These are phyloP conservation scores for Cotesia vestalis DNA, from an alignment of 1,140 invertebrate genomes.

Conservation along the genomic window DNA sequence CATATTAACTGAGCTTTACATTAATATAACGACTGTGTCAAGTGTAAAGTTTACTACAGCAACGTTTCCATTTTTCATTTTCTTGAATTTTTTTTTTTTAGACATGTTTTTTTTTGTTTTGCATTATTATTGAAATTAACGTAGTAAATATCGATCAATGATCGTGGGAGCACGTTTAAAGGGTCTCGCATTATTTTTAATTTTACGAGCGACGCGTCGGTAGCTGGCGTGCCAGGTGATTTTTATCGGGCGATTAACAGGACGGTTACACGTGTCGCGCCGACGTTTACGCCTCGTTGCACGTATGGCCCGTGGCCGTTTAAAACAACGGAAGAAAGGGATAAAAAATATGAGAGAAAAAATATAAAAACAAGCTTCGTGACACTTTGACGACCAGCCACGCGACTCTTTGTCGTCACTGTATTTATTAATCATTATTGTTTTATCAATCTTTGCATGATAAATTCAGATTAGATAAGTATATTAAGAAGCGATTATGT, in stretches of 20 bases:
- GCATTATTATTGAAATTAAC: conserved; percentile 30
- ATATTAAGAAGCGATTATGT: too few relatives aligned
- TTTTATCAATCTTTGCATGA: conserved; percentile 5
- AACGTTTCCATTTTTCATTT: too few relatives aligned
- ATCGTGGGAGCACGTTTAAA: conserved; percentile 38
- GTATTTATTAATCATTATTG: not conserved
- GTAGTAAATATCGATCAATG: conserved; percentile 47
- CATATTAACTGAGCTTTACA: too few relatives aligned
- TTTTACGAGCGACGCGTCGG: conserved; percentile 49
- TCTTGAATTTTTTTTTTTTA: not conserved
- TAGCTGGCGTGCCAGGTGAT: conserved; percentile 62
- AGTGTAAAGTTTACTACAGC: too few relatives aligned
- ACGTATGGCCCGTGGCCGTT: conserved; percentile 33
- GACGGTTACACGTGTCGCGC: conserved; percentile 61
- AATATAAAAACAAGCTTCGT: conserved; percentile 20
- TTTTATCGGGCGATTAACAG: conserved; percentile 68
- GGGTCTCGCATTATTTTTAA: conserved; percentile 42
- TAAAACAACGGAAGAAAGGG: conserved; percentile 28
- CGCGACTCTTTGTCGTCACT: conserved; percentile 15
- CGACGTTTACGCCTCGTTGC: conserved; percentile 56
- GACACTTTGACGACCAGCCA: conserved; percentile 38
- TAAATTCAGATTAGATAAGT: not conserved
- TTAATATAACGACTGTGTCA: too few relatives aligned
- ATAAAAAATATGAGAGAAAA: conserved; percentile 19
- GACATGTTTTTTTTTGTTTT: not conserved